A percentile compares a stretch with the other conserved stretches of the same genome.
phyloP scores from a whole-genome alignment of 2,797 vertebrate genomes.

The Sebastes iracundus region DNA sequence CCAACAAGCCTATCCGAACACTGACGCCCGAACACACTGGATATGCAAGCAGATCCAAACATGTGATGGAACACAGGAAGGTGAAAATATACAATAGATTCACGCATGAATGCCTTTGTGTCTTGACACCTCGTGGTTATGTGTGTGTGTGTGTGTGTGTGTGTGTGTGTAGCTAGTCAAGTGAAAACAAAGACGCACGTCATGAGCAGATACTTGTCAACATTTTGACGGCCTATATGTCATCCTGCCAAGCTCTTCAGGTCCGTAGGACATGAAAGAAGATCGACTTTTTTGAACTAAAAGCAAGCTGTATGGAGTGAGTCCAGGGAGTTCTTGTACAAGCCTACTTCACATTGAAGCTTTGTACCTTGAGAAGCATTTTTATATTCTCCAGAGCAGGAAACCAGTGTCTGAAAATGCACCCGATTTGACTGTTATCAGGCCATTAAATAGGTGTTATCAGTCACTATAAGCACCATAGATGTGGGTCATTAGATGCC shows the following conservation, averaged over 20 bases:
- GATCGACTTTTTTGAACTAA: background rate
- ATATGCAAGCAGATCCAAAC: constrained; percentile 13
- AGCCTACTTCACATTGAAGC: background rate
- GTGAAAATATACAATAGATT: constrained; percentile 11
- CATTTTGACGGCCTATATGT: constrained; percentile 11
- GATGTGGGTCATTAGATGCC: no score
- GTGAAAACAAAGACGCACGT: constrained; percentile 23
- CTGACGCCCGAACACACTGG: background rate
- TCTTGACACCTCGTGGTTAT: constrained; percentile 3
- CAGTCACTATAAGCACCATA: no score
- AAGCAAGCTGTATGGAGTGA: background rate
- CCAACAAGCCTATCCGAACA: background rate
- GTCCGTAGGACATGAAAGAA: background rate
- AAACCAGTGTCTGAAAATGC: background rate
- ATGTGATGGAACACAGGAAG: background rate
- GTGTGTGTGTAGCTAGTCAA: background rate
- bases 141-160: background rate
- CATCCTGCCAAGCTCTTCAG: constrained; percentile 2
- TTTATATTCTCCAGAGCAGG: background rate
- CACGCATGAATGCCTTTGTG: constrained; percentile 3
- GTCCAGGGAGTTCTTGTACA: background rate
- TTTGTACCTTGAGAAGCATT: background rate
- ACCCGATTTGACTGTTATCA: no score
- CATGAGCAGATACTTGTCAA: constrained; percentile 22
- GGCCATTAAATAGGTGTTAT: no score